phyloP scores from a whole-genome alignment of 2,797 vertebrate species.

The Todus mexicanus region DNA sequence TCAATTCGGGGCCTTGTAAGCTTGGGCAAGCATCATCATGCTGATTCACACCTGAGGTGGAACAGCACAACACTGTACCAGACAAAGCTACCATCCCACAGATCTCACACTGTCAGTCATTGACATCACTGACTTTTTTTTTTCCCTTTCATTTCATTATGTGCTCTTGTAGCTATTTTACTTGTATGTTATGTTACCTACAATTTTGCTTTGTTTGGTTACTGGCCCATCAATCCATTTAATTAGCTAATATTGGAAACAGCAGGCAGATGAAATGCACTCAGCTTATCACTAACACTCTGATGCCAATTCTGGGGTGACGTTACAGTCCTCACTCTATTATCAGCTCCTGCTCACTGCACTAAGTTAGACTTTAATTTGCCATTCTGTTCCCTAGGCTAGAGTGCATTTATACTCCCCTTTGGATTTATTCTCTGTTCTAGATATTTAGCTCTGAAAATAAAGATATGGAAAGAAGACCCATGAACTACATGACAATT shows the following conservation, averaged over 20 bases:
- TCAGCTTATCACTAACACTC: rapidly evolving
- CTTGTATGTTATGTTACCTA: neutral
- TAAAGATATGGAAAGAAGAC: constrained; percentile 23
- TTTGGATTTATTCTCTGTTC: constrained; percentile 34
- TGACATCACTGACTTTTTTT: neutral
- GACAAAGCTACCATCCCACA: neutral
- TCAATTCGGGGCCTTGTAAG: rapidly evolving
- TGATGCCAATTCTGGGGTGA: neutral
- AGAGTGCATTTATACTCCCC: neutral
- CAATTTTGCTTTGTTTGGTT: neutral
- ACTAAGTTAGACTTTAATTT: neutral
- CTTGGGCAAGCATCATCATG: neutral
- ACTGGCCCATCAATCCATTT: neutral
- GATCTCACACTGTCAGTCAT: neutral
- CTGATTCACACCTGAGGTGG: neutral
- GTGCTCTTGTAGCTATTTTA: neutral
- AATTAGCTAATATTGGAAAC: neutral
- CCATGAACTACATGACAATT: neutral
- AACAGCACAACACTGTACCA: neutral
- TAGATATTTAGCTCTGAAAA: constrained; percentile 18
- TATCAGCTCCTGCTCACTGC: neutral
- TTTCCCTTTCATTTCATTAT: neutral
- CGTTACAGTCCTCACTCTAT: neutral
- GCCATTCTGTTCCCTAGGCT: neutral
- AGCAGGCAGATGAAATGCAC: neutral